Percentiles rank a stretch among this genome's conserved stretches.
These are phyloP conservation scores for Platycheirus rosarum DNA, from an alignment of 2,888 invertebrate genomes.

Conservation along the genomic window DNA sequence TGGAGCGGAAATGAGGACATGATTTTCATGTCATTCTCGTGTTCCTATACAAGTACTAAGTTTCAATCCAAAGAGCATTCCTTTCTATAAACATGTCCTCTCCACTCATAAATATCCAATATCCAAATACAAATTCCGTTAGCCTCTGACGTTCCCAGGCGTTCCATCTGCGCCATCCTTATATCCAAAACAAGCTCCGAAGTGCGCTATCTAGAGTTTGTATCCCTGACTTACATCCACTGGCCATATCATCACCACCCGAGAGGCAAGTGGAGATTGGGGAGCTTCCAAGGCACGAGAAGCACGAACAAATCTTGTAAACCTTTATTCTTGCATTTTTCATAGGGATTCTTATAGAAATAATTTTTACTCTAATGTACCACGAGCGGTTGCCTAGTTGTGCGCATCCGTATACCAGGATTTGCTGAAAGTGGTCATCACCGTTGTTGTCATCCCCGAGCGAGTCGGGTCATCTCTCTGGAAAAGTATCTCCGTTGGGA, in stretches of 20 bases:
- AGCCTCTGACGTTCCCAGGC: slow-evolving; percentile 70
- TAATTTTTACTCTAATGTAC: slow-evolving; percentile 68
- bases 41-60: slow-evolving; percentile 40
- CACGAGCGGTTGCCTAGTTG: slow-evolving; percentile 66
- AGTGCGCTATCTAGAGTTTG: slow-evolving; percentile 68
- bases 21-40: slow-evolving; percentile 72
- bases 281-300: slow-evolving; percentile 62
- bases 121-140: slow-evolving; percentile 74
- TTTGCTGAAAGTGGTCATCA: slow-evolving; percentile 70
- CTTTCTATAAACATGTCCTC: slow-evolving; percentile 61
- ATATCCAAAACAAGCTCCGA: slow-evolving; percentile 34
- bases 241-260: slow-evolving; percentile 9
- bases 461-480: slow-evolving; percentile 65
- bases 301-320: slow-evolving; percentile 74
- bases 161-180: slow-evolving; percentile 53
- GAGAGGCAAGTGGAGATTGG: slow-evolving; percentile 20
- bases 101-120: slow-evolving; percentile 74
- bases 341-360: slow-evolving; percentile 72
- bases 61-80: slow-evolving; percentile 49
- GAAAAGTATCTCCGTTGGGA: slow-evolving; percentile 53
- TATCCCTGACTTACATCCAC: slow-evolving; percentile 61
- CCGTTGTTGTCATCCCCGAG: slow-evolving; percentile 70
- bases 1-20: slow-evolving; percentile 72
- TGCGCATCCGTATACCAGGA: slow-evolving; percentile 56
- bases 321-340: slow-evolving; percentile 73